phyloP scores from a whole-genome alignment of 2,797 vertebrate genomes.

The Argyrosomus regius region DNA sequence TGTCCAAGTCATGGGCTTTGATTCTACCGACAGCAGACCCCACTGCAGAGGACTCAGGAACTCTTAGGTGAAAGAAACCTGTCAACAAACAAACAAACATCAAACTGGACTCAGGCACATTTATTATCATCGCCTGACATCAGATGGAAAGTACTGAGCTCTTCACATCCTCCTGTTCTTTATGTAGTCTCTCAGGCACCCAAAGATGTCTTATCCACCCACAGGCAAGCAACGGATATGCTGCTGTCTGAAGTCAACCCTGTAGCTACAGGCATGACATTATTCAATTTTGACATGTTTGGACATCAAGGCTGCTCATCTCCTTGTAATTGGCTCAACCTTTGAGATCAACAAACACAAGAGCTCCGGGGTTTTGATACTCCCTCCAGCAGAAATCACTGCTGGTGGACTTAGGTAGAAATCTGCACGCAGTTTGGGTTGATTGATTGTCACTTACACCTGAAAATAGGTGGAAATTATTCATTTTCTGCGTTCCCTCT shows the following conservation, averaged over 20 bases:
- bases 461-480: constrained; percentile 34
- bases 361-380: constrained; percentile 35
- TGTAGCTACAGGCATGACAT: constrained; percentile 58
- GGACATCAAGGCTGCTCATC: constrained; percentile 59
- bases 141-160: constrained; percentile 20
- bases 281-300: constrained; percentile 61
- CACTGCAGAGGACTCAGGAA: constrained; percentile 93
- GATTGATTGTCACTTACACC: constrained; percentile 48
- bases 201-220: constrained; percentile 43
- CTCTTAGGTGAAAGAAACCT: constrained; percentile 98
- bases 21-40: constrained; percentile 95
- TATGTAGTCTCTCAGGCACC: constrained; percentile 22
- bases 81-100: constrained; percentile 44
- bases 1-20: constrained; percentile 97
- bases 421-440: constrained; percentile 31
- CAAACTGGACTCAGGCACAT: constrained; percentile 26
- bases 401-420: constrained; percentile 1
- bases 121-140: constrained; percentile 48
- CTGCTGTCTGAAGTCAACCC: constrained; percentile 58
- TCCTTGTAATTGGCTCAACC: constrained; percentile 63
- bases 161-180: constrained; percentile 41
- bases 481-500: constrained; percentile 16
- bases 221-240: constrained; percentile 45
- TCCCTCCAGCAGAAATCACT: constrained; percentile 16
- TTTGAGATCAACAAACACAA: constrained; percentile 51